Conservation (phyloP, 2,888 invertebrate species). For the Lepidocyrtoides sp. region DNA sequence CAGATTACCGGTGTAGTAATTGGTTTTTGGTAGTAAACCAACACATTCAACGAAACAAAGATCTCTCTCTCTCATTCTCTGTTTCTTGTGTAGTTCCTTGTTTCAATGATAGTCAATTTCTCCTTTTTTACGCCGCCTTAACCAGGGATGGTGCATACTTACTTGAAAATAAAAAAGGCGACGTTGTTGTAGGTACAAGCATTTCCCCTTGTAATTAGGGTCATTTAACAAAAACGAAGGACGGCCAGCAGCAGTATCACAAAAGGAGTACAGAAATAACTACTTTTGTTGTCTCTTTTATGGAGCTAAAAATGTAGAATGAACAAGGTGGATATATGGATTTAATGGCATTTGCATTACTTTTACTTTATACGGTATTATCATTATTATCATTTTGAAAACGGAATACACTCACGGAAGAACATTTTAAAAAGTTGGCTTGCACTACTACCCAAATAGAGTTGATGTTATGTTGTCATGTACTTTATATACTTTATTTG, state of each 20-base stretch:
- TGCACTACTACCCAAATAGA: not conserved
- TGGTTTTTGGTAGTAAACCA: slow-evolving; percentile 44
- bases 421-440: not conserved
- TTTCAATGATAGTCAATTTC: not conserved
- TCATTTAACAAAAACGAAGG: slow-evolving; percentile 56
- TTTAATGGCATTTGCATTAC: slow-evolving; percentile 56
- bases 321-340: slow-evolving; percentile 40
- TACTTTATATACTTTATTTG: not conserved
- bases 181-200: slow-evolving; percentile 62
- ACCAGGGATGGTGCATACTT: not conserved
- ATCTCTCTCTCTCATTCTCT: too few relatives aligned
- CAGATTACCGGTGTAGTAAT: slow-evolving; percentile 44
- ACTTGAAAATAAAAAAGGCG: not conserved
- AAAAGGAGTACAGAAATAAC: slow-evolving; percentile 16
- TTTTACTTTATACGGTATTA: slow-evolving; percentile 24
- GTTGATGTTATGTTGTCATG: slow-evolving; percentile 41
- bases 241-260: slow-evolving; percentile 2
- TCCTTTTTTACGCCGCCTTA: not conserved
- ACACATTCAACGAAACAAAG: slow-evolving; percentile 1
- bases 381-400: not conserved
- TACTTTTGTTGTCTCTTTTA: not conserved
- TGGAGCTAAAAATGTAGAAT: not conserved
- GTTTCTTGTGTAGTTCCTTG: not conserved
- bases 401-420: slow-evolving; percentile 30
- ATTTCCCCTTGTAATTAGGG: slow-evolving; percentile 68